Percentiles rank a stretch among this genome's conserved stretches.
Conservation (phyloP, 2,113 vertebrate genomes). For the Taxidea taxus region DNA sequence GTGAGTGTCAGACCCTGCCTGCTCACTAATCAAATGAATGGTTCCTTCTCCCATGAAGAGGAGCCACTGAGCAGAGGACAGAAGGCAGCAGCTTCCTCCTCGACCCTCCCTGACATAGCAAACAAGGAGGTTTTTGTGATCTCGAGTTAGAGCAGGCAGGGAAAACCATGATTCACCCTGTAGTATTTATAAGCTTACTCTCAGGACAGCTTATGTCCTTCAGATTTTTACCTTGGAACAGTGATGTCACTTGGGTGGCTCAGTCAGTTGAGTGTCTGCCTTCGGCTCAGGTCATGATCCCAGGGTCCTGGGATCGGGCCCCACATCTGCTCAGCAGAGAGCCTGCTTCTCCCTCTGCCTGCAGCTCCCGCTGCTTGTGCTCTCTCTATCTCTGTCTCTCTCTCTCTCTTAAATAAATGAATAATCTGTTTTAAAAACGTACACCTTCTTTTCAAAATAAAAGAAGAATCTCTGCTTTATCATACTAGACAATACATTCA, state of each 20-base stretch:
- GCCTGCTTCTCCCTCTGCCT: no score
- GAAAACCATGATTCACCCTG: background rate
- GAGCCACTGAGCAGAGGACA: background rate
- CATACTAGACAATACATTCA: background rate
- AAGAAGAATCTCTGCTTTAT: conserved; percentile 1
- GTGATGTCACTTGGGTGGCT: background rate
- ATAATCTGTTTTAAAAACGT: background rate
- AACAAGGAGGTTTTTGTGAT: background rate
- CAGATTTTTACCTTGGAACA: background rate
- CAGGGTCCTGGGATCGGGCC: no score
- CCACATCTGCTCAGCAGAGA: no score
- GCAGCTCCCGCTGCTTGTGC: no score
- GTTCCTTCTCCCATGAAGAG: background rate
- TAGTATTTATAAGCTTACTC: background rate
- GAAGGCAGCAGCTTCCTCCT: background rate
- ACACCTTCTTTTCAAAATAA: background rate
- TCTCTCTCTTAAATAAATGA: background rate
- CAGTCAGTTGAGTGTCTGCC: no score
- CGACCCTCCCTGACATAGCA: fast-evolving
- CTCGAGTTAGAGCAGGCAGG: background rate
- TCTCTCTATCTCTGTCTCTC: no score
- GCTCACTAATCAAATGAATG: background rate
- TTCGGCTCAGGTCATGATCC: no score
- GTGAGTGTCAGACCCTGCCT: background rate
- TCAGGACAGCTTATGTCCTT: background rate